Base-by-base conservation (phyloP, 2,113 vertebrate genomes). In the Haliaeetus leucogaster region DNA sequence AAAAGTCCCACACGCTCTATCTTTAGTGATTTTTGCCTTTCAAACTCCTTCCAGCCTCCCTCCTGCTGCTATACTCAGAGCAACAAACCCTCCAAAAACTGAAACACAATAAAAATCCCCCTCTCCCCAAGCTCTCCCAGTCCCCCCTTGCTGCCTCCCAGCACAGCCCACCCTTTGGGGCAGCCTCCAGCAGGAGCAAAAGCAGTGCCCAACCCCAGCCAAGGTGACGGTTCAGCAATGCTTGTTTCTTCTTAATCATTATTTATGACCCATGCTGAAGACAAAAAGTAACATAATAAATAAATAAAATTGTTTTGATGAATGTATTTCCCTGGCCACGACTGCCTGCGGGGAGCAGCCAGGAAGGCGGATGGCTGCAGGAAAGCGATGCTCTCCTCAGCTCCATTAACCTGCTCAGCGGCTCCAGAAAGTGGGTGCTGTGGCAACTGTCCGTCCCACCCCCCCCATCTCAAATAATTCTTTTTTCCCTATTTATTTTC, bases 11-110 rank as follows among this genome's bases (percentile, higher is more conserved):
- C 82, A 73, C 1, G 0, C 18, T 83, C 65, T 61, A 65, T 68
- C 84, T 86, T 71, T 40, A 82, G 80, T 11, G 20, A 78, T 32
- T 91, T 93, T 77, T 77, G 62, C 55, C 50, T 94, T 94, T 92
- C 88, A 53, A 38, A 80, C 78, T 50, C 74, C 55, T 86, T 74
- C 67, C 71, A 77, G 48, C 16, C 88, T 66, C 71, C 77, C 23
- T 77, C 59, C 66, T 82, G 27, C 53, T 62, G 38, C 50, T 42
- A 26, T 3, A 91, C 42, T 9, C 14, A 96, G 38, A 92, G 32
- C 42, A 82, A 68, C 40, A 88, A 71, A 21, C 15, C 21, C 16
- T 3, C 11, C 7, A 21, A 56, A 56, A 4, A 3, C 5, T 8
- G 36, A 63, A 81, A 50, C 3, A 25, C 55, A 74, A 53, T 5